Percentiles rank a stretch among this genome's conserved stretches.
These are phyloP conservation scores for Leptopilina drosophilae DNA, from an alignment of 2,888 invertebrate genomes.

Conservation along the genomic window DNA sequence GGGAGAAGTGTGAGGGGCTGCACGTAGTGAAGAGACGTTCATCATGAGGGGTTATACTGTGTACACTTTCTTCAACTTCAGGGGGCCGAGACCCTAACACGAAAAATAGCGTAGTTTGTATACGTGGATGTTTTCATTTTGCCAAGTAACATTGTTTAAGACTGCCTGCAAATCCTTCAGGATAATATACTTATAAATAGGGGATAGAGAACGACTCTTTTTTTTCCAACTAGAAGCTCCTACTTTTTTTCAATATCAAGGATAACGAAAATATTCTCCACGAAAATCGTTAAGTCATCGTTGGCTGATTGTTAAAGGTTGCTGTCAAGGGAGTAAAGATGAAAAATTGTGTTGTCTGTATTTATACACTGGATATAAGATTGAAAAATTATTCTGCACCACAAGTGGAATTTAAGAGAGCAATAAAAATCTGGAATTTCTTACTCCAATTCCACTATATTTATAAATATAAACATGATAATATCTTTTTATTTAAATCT, in stretches of 20 bases:
- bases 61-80: background rate
- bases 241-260: background rate
- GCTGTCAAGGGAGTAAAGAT: too few species aligned
- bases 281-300: too few species aligned
- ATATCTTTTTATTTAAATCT: too few species aligned
- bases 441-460: too few species aligned
- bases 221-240: background rate
- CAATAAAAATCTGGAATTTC: too few species aligned
- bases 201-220: background rate
- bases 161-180: background rate
- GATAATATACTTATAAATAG: slow-evolving; percentile 2
- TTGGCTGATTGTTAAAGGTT: too few species aligned
- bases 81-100: background rate
- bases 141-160: background rate
- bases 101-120: background rate
- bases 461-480: too few species aligned
- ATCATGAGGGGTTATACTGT: background rate
- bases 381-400: background rate
- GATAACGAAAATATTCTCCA: background rate
- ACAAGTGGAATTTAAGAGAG: too few species aligned
- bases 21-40: background rate
- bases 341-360: too few species aligned
- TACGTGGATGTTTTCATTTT: background rate
- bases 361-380: too few species aligned
- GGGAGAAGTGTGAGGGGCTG: too few species aligned